Conservation (phyloP, 1,140 invertebrate genomes). For the Drosophila seguyi region DNA sequence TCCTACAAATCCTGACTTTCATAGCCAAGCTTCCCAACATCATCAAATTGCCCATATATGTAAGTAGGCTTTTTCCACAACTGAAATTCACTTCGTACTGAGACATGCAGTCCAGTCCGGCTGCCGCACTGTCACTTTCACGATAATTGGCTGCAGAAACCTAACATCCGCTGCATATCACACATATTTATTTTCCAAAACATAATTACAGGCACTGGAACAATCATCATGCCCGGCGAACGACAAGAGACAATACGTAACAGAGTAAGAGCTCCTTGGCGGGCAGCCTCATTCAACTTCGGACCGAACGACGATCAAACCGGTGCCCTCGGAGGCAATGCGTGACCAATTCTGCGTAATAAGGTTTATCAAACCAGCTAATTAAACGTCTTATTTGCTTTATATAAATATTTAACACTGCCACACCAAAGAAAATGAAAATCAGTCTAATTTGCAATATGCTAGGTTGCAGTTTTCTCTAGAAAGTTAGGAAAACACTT, state of each 20-base stretch:
- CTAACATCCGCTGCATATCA: constrained; percentile 50
- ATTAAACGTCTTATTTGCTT: not conserved
- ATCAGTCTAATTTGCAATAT: not conserved
- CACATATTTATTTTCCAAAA: constrained; percentile 52
- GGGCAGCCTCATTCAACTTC: not conserved
- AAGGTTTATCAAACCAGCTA: no score
- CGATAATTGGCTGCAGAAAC: constrained; percentile 61
- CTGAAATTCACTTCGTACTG: constrained; percentile 15
- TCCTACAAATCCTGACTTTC: constrained; percentile 28
- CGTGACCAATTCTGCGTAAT: not conserved
- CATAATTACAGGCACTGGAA: constrained; percentile 50
- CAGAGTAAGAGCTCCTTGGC: constrained; percentile 2
- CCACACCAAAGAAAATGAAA: not conserved
- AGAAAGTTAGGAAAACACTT: not conserved
- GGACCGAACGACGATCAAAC: not conserved
- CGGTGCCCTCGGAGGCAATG: not conserved
- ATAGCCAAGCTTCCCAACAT: constrained; percentile 12
- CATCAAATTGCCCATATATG: constrained; percentile 47
- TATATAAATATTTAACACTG: not conserved
- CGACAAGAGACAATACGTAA: constrained; percentile 5
- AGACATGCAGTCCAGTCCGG: constrained; percentile 9
- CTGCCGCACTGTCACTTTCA: constrained; percentile 61
- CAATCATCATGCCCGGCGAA: constrained; percentile 3
- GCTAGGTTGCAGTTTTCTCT: not conserved
- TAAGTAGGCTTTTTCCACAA: constrained; percentile 35